phyloP scores from a whole-genome alignment of 2,888 invertebrate genomes.

The Isoperla grammatica region DNA sequence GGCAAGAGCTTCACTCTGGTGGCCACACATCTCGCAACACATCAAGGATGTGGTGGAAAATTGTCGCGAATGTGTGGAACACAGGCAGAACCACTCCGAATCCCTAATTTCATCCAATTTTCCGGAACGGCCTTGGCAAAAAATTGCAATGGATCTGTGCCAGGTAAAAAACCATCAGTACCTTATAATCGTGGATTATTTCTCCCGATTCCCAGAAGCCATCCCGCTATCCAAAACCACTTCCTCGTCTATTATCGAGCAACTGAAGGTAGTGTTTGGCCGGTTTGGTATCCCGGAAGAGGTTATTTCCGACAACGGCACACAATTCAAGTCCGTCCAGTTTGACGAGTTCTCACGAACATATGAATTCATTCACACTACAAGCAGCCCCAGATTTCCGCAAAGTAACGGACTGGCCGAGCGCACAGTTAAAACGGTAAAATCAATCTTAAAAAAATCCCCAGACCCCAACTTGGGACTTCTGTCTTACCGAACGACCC shows the following conservation, averaged over 20 bases:
- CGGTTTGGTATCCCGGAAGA: slow-evolving; percentile 37
- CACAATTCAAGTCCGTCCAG: slow-evolving; percentile 36
- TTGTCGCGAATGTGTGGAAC: slow-evolving; percentile 29
- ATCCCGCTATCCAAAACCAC: slow-evolving; percentile 15
- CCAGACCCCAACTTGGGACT: slow-evolving; percentile 32
- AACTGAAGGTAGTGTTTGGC: slow-evolving; percentile 32
- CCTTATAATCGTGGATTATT: slow-evolving; percentile 33
- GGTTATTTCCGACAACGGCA: slow-evolving; percentile 31
- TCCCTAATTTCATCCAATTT: slow-evolving; percentile 30
- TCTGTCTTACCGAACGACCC: slow-evolving; percentile 32
- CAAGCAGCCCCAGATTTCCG: slow-evolving; percentile 31
- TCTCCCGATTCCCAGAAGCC: slow-evolving; percentile 30
- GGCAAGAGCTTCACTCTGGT: slow-evolving; percentile 15
- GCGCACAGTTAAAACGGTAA: slow-evolving; percentile 32
- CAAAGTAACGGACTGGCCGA: slow-evolving; percentile 34
- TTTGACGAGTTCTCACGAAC: slow-evolving; percentile 30
- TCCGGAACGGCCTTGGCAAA: slow-evolving; percentile 33
- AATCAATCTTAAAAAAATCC: slow-evolving; percentile 33
- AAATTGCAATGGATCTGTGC: slow-evolving; percentile 31
- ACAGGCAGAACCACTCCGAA: slow-evolving; percentile 23
- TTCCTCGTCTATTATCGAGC: slow-evolving; percentile 12
- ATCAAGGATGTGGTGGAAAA: slow-evolving; percentile 26
- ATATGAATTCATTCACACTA: slow-evolving; percentile 30
- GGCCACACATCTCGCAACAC: slow-evolving; percentile 5
- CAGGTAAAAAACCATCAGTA: slow-evolving; percentile 28